phyloP scores from a whole-genome alignment of 2,113 vertebrate species.

The Haplochromis burtoni region DNA sequence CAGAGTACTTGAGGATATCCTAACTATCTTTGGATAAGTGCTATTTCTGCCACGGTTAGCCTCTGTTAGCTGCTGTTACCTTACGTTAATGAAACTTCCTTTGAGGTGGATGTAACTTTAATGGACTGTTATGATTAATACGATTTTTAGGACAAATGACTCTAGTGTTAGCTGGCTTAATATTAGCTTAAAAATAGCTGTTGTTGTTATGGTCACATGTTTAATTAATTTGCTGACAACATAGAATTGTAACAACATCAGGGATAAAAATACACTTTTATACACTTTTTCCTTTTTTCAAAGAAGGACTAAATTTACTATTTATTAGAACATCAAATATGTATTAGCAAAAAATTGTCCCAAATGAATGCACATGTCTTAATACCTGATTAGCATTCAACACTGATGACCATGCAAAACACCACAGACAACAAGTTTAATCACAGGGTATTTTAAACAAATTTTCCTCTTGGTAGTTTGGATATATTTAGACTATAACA shows the following conservation, averaged over 20 bases:
- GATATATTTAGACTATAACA: not conserved
- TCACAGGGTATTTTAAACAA: not conserved
- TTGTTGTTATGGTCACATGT: not conserved
- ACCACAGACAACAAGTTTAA: not conserved
- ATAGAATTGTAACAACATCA: not conserved
- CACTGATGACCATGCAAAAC: not conserved
- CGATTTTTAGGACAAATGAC: not conserved
- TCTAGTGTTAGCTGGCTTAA: not conserved
- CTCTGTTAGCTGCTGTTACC: not conserved
- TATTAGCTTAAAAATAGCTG: not conserved
- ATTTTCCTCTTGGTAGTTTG: not conserved
- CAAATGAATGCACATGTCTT: not conserved
- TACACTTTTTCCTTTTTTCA: not conserved
- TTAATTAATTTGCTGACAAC: not conserved
- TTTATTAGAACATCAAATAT: not conserved
- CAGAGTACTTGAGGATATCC: not conserved
- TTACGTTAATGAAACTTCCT: not conserved
- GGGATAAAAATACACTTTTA: not conserved
- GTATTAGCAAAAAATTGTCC: not conserved
- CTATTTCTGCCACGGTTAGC: not conserved
- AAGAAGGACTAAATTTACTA: not conserved
- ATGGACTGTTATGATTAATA: not conserved
- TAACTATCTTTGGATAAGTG: not conserved
- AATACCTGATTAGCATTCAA: not conserved
- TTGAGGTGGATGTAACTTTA: not conserved